Conservation (phyloP, 2,113 vertebrate species). For the Ellobius talpinus region DNA sequence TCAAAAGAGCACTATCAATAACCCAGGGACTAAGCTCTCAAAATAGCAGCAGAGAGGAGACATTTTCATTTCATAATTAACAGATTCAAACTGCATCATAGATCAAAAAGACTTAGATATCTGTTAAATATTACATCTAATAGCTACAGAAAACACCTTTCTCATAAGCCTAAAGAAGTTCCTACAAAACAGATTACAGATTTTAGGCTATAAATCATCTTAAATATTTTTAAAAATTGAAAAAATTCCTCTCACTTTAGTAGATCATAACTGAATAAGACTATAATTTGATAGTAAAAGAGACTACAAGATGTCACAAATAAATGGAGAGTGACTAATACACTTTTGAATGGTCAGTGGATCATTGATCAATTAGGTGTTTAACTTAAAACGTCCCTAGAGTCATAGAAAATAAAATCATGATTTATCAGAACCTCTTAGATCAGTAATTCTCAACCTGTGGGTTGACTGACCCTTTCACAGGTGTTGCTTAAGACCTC, state of each 20-base stretch:
- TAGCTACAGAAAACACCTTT: not conserved
- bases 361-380: not conserved
- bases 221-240: not conserved
- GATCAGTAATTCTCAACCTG: not conserved
- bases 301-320: not conserved
- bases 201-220: not conserved
- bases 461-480: too few species aligned
- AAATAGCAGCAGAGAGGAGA: not conserved
- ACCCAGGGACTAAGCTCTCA: too few species aligned
- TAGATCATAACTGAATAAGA: not conserved
- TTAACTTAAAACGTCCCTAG: not conserved
- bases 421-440: not conserved
- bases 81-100: not conserved
- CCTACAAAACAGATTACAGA: not conserved
- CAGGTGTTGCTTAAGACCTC: too few species aligned
- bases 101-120: not conserved
- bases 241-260: not conserved
- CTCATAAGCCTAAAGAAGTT: not conserved
- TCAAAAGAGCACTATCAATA: not conserved
- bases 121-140: not conserved
- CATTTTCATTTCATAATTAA: not conserved
- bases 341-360: not conserved
- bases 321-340: not conserved
- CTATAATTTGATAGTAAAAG: not conserved
- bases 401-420: not conserved